These are phyloP conservation scores for Kryptopterus vitreolus DNA, from an alignment of 2,797 vertebrate genomes.

Conservation along the genomic window DNA sequence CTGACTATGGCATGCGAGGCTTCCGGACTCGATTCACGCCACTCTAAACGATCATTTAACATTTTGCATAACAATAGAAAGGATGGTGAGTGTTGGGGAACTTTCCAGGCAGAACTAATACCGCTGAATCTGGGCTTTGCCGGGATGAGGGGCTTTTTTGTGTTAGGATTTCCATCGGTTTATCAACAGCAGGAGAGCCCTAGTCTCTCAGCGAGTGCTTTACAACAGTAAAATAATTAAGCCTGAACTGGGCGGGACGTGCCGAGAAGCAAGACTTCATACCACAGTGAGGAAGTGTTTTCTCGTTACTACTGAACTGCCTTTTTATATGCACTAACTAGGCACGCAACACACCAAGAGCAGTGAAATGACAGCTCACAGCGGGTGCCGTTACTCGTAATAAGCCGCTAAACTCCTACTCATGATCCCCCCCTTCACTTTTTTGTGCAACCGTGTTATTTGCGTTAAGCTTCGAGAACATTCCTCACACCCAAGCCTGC, in stretches of 20 bases:
- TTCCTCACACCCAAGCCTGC: neutral
- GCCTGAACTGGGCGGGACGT: slow-evolving; percentile 28
- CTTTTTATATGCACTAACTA: slow-evolving; percentile 27
- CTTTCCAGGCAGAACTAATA: slow-evolving; percentile 24
- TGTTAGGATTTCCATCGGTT: slow-evolving; percentile 28
- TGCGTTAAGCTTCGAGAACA: slow-evolving; percentile 18
- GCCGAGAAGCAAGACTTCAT: slow-evolving; percentile 30
- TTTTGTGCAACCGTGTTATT: slow-evolving; percentile 24
- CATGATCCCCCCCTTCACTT: too few relatives aligned
- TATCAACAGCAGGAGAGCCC: slow-evolving; percentile 47
- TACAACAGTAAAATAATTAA: slow-evolving; percentile 33
- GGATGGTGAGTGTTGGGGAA: neutral
- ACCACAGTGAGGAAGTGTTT: slow-evolving; percentile 31
- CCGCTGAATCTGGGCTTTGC: neutral
- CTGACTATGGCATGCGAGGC: neutral
- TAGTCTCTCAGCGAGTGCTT: slow-evolving; percentile 9
- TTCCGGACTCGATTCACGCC: neutral
- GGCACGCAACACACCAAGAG: neutral
- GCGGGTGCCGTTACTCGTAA: neutral
- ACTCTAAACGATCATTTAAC: neutral
- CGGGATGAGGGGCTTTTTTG: neutral
- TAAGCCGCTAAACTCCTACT: neutral
- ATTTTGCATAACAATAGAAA: neutral
- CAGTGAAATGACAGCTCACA: slow-evolving; percentile 1
- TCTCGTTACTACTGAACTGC: slow-evolving; percentile 23